Evolutionary conservation across 2,888 invertebrate genomes (phyloP).

Genomic region (Deilephila porcellus): DNA sequence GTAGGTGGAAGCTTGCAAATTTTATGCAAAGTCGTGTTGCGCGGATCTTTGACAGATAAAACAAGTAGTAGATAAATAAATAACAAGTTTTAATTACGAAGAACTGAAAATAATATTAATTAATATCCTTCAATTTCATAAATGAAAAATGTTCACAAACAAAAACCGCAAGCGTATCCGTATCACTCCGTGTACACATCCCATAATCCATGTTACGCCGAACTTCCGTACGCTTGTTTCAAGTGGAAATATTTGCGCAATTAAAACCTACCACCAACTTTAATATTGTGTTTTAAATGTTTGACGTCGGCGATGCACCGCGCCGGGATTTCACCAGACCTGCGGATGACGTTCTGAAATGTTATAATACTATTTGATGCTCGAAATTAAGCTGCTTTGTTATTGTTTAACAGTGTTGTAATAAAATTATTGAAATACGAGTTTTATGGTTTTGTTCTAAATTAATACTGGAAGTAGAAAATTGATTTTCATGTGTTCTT

Average conservation of each 20-base stretch:
- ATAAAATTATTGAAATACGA: no score
- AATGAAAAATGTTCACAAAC: not conserved
- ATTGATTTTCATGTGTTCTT: no score
- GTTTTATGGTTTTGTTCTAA: no score
- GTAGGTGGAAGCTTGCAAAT: no score
- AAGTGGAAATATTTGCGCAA: conserved; percentile 60
- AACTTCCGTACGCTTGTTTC: conserved; percentile 37
- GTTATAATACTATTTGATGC: not conserved
- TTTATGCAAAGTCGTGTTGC: no score
- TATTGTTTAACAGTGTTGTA: no score
- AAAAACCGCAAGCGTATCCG: not conserved
- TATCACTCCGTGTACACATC: conserved; percentile 31
- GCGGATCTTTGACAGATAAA: no score
- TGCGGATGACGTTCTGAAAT: not conserved
- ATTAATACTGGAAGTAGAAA: no score
- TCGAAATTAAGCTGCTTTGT: no score
- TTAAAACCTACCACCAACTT: conserved; percentile 43
- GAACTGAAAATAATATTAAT: not conserved
- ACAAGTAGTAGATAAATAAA: no score
- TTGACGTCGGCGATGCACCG: not conserved
- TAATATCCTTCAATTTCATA: not conserved
- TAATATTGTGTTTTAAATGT: conserved; percentile 32
- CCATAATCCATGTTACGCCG: conserved; percentile 27
- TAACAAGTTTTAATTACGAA: no score
- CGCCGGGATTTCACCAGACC: not conserved